Evolutionary conservation across 2,113 vertebrate species (phyloP), one percentile per base, ranked within the genome.

Genomic region (Sinocyclocheilus grahami): DNA sequence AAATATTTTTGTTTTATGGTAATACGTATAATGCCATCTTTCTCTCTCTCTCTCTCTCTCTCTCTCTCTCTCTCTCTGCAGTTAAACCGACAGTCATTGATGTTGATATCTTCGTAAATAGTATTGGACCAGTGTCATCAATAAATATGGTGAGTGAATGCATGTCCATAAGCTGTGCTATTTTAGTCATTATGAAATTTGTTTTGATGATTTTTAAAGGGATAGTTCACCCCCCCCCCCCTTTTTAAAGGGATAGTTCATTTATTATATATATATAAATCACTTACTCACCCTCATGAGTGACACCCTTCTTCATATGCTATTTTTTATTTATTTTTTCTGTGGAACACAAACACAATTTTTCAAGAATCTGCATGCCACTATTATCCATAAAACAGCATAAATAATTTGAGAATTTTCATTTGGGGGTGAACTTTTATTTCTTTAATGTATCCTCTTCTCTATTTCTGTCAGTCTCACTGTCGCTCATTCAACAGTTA

Each of bases 31-130:
- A 63, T 14, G 5, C 42, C 51, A 72, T 20, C 60, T 71, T 9
- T 53, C 22, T 85, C 69, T 58, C 12, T 71, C 48, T 67, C 27
- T 55, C n/a, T 71, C 33, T 86, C 69, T 86, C 55, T 88, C 46
- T 86, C 69, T 86, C 55, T 88, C 46, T 76, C 27, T 46, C 7
- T 72, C 48, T 86, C 71, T 86, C 71, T 87, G 71, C 95, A 99
- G 98, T 96, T 84, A 97, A 97, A 92, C 97, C 98, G 4, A 99
- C 97, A 0, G 93, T 98, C 62, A 97, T 99, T 69, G 97, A 98
- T 51, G 97, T 98, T 33, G 97, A 97, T 93, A 97, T 98, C 92
- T 98, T 95, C 80, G 97, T 99, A 86, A 99, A 99, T 95, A 99
- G 97, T 94, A 99, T 99, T 46, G 98, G 98, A 46, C 98, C 98